Evolutionary conservation across 2,888 invertebrate species (phyloP), one percentile per base, ranked within the genome.

Genomic region (Philonicus albiceps): DNA sequence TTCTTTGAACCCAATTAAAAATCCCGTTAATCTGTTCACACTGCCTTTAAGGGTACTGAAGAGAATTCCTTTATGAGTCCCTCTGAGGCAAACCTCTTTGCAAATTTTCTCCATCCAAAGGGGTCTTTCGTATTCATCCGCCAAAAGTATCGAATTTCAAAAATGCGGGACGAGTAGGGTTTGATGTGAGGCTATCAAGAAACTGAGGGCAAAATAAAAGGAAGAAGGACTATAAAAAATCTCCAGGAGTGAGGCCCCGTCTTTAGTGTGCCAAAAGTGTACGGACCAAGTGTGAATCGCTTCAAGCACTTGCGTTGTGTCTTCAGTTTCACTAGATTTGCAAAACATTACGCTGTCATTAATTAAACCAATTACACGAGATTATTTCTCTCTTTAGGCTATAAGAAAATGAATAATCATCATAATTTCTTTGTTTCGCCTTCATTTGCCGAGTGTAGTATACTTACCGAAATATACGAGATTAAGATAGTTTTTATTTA

Each of bases 11-110:
- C 76, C 76, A 76, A 76, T 76, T 76, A 76, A 76, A 40, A 76
- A 40, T 76, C 34, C 76, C 76, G 76, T 76, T 76, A 76, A 76
- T 76, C 76, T 76, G 37, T 76, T 76, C 76, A 76, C 76, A 76
- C 76, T 76, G 76, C 34, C 34, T 76, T 22, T 37, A n/a, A 19
- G 11, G 40, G 76, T 19, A 76, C 40, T 76, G 40, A n/a, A 37
- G 19, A 37, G 76, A 76, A 40, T 37, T 76, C 76, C 34, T 76
- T 76, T 76, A 43, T 76, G 40, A 76, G 22, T 13, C 40, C 76
- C 76, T 37, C 40, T 76, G 40, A 37, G 40, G 40, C 34, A 5
- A 75, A 22, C 34, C 16, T 22, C 13, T 37, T 40, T 40, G 76
- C 76, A 76, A 76, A 76, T 76, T 43, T 76, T 3, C 76, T 40